Base-by-base conservation (phyloP, 2,888 invertebrate genomes). In the Callimorpha dominula region DNA sequence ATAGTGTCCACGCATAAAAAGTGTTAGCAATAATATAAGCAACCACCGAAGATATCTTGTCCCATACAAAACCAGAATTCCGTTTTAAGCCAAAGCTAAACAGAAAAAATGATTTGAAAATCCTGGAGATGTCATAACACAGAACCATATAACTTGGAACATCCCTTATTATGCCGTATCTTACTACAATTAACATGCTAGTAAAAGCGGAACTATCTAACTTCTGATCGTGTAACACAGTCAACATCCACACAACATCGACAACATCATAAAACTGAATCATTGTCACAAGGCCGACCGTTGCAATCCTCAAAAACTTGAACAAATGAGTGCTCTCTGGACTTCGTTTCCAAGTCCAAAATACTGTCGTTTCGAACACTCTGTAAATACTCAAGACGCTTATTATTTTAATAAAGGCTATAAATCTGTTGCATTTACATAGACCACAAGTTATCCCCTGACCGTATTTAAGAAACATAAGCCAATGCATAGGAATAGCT, bases 1-100 rank as follows among this genome's bases (percentile, higher is more conserved):
- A 5, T 0, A 88, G 52, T 49, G 71, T 76, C 88, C 88, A 89
- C n/a, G 79, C 50, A n/a, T 82, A 84, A 70, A 91, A 89, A 4
- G 73, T 6, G 63, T 79, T 85, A 1, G 85, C 82, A 4, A 87
- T 73, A 11, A 84, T 5, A 50, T 80, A 88, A 8, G 80, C 77
- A 1, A 84, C 0, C 20, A 91, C 69, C 6, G 83, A 76, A 8
- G 74, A 70, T 20, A 88, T 43, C 62, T 75, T 77, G 50, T 90
- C 89, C 5, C 86, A 43, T 20, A 79, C 74, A 60, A 70, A 79
- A 0, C 46, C 20, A n/a, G 31, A 74, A 15, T 67, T 46, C 4
- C 60, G 65, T 3, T 50, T 57, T 14, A 81, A 65, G 1, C 81
- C 83, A 65, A 82, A 85, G 49, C 82, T 86, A 20, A 85, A 90